These are phyloP conservation scores for Leptogaster cylindrica DNA, from an alignment of 2,888 invertebrate species.

Conservation along the genomic window DNA sequence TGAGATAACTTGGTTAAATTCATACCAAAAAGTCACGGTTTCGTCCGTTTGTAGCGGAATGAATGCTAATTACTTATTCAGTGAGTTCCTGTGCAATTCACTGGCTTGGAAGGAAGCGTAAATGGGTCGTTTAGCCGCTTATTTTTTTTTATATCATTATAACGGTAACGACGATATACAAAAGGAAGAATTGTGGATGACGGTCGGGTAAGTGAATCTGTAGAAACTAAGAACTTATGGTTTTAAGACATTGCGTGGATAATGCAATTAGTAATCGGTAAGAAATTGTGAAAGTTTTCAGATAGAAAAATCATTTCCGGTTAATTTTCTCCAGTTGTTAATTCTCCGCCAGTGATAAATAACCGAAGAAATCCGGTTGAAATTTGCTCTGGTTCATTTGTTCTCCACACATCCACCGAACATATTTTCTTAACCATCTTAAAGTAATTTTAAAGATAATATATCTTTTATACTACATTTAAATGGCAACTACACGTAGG, in stretches of 20 bases:
- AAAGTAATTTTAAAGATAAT: neutral
- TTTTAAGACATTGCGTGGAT: neutral
- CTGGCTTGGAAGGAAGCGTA: neutral
- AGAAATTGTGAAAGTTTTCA: no score
- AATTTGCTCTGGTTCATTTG: no score
- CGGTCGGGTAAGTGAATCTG: neutral
- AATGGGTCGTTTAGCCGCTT: conserved; percentile 12
- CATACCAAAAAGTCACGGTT: neutral
- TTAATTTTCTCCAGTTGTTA: no score
- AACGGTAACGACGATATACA: conserved; percentile 6
- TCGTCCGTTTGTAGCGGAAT: neutral
- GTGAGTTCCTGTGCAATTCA: neutral
- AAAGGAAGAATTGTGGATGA: neutral
- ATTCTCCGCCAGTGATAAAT: no score
- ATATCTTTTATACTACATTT: no score
- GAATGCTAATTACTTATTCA: conserved; percentile 13
- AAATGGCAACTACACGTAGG: no score
- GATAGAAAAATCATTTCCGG: no score
- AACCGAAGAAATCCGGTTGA: no score
- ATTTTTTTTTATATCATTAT: conserved; percentile 1
- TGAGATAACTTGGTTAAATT: neutral
- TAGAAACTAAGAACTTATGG: no score
- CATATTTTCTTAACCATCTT: neutral
- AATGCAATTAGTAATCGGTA: conserved; percentile 17
- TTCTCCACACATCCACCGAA: no score